Evolutionary conservation across 1,140 invertebrate genomes (phyloP).

Genomic region (Drosophila repleta): DNA sequence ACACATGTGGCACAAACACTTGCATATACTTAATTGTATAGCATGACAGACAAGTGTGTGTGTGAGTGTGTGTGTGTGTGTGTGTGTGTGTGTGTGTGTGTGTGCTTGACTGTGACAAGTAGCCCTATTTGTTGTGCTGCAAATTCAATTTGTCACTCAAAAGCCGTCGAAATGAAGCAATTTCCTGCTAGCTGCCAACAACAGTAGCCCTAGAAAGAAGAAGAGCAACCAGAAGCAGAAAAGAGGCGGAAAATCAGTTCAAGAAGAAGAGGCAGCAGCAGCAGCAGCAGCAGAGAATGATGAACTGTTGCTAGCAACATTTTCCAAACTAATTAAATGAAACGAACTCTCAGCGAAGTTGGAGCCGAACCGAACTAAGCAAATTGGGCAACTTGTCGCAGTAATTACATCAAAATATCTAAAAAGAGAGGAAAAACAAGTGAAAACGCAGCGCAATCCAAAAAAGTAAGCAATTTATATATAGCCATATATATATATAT

Average conservation of each 20-base stretch:
- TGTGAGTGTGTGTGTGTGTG: background rate
- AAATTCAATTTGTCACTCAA: conserved; percentile 81
- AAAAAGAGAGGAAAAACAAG: conserved; percentile 37
- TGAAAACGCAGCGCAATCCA: conserved; percentile 29
- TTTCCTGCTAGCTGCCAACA: conserved; percentile 61
- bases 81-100: conserved; percentile 4
- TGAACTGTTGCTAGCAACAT: conserved; percentile 55
- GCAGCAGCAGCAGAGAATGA: conserved; percentile 12
- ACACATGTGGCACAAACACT: conserved; percentile 2
- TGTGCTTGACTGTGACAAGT: conserved; percentile 53
- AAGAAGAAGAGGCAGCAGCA: conserved; percentile 2
- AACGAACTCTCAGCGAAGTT: conserved; percentile 62
- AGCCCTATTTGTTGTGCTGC: conserved; percentile 70
- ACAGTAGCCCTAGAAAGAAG: conserved; percentile 16
- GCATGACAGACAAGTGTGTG: conserved; percentile 4
- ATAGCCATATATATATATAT: conserved; percentile 11
- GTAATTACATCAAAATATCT: conserved; percentile 79
- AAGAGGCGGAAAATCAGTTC: conserved; percentile 3
- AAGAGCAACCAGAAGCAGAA: background rate
- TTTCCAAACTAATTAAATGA: conserved; percentile 79
- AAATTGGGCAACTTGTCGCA: conserved; percentile 78
- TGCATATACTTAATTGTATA: conserved; percentile 16
- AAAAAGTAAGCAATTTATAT: conserved; percentile 11
- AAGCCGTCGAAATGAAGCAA: conserved; percentile 73
- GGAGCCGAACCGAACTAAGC: conserved; percentile 64